Conservation (phyloP, 2,888 invertebrate species). For the Strigamia transsilvanica region DNA sequence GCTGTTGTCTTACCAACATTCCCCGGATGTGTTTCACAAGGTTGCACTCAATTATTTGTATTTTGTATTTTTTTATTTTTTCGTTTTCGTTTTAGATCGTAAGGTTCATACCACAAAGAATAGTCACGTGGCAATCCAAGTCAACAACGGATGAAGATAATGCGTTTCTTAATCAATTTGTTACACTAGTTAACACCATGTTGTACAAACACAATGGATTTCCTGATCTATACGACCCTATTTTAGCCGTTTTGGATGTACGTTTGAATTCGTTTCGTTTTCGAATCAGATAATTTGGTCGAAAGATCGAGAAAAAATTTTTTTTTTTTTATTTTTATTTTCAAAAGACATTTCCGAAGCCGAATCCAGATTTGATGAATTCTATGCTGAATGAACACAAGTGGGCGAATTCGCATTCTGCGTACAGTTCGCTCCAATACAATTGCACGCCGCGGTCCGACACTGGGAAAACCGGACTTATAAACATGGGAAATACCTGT, state of each 20-base stretch:
- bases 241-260: constrained; percentile 62
- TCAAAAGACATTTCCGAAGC: constrained; percentile 60
- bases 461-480: constrained; percentile 74
- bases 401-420: constrained; percentile 60
- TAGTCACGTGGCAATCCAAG: neutral
- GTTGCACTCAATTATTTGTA: constrained; percentile 57
- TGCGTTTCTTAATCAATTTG: constrained; percentile 35
- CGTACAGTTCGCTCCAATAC: constrained; percentile 52
- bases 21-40: constrained; percentile 64
- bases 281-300: neutral
- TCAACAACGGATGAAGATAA: neutral
- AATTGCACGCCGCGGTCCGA: constrained; percentile 58
- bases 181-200: constrained; percentile 56
- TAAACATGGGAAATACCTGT: constrained; percentile 86
- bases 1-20: constrained; percentile 63
- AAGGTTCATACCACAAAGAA: neutral
- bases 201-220: constrained; percentile 63
- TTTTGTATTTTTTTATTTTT: neutral
- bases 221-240: constrained; percentile 63
- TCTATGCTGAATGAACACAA: constrained; percentile 59
- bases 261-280: neutral
- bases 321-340: neutral
- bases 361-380: constrained; percentile 59
- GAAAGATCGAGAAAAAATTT: neutral
- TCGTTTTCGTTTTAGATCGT: neutral